Evolutionary conservation across 1,140 invertebrate species (phyloP).

Genomic region (Bombus ignitus): DNA sequence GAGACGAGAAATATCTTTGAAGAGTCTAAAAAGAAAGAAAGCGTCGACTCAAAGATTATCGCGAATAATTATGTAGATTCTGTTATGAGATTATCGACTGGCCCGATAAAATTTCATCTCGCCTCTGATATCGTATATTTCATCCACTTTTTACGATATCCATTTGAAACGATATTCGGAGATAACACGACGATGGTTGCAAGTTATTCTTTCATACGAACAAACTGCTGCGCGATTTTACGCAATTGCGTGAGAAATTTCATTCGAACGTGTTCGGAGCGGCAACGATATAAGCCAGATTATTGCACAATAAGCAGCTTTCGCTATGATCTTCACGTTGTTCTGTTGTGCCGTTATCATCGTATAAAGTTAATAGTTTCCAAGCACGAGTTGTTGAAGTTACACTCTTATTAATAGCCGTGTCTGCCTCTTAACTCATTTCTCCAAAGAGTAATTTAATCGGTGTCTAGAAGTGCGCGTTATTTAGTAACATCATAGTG

Average conservation of each 20-base stretch:
- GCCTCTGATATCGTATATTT: no score
- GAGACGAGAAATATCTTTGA: background rate
- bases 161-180: background rate
- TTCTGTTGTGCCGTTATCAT: background rate
- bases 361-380: constrained; percentile 9
- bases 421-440: background rate
- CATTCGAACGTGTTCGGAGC: background rate
- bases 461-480: background rate
- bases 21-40: background rate
- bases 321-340: background rate
- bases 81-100: no score
- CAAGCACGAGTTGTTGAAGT: background rate
- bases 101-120: no score
- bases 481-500: background rate
- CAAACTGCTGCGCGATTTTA: background rate
- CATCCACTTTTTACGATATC: no score
- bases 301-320: constrained; percentile 8
- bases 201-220: background rate
- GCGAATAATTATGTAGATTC: background rate
- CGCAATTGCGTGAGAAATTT: background rate
- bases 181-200: no score
- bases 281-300: background rate
- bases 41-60: background rate
- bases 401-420: constrained; percentile 15
- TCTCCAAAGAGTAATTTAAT: background rate